These are phyloP conservation scores for Grantiella picta DNA, from an alignment of 2,113 vertebrate species.

Conservation along the genomic window DNA sequence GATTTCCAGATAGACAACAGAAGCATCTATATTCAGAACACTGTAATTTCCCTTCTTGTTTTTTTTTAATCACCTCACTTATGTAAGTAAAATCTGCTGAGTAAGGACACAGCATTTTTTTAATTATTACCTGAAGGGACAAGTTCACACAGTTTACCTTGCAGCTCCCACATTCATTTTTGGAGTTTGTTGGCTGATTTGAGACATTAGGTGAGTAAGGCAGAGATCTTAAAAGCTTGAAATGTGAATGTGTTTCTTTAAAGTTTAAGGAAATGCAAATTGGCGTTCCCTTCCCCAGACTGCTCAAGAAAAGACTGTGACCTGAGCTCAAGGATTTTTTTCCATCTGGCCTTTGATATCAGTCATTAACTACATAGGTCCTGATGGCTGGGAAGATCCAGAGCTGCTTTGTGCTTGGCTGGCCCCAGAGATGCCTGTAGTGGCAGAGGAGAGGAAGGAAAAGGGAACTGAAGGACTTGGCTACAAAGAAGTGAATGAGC, in stretches of 20 bases:
- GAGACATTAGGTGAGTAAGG: not conserved
- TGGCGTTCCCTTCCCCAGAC: not conserved
- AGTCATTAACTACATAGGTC: fast-evolving
- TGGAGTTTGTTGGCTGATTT: not conserved
- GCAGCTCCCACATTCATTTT: not conserved
- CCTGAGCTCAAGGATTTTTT: not conserved
- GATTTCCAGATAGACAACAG: not conserved
- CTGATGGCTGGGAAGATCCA: not conserved
- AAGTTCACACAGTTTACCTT: not conserved
- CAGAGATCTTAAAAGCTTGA: not conserved
- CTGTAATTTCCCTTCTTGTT: not conserved
- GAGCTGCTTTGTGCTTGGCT: not conserved
- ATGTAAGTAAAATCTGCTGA: not conserved
- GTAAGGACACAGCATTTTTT: not conserved
- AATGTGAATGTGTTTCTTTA: not conserved
- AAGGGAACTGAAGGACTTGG: not conserved
- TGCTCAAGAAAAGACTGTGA: not conserved
- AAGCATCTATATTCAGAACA: not conserved
- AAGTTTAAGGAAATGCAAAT: not conserved
- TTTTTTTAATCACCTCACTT: not conserved
- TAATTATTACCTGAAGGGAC: not conserved
- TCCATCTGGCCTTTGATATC: not conserved
- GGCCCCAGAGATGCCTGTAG: not conserved
- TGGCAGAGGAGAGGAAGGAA: not conserved
- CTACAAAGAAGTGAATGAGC: not conserved